Base-by-base conservation (phyloP, 2,113 vertebrate genomes). In the Ctenodactylus gundi region DNA sequence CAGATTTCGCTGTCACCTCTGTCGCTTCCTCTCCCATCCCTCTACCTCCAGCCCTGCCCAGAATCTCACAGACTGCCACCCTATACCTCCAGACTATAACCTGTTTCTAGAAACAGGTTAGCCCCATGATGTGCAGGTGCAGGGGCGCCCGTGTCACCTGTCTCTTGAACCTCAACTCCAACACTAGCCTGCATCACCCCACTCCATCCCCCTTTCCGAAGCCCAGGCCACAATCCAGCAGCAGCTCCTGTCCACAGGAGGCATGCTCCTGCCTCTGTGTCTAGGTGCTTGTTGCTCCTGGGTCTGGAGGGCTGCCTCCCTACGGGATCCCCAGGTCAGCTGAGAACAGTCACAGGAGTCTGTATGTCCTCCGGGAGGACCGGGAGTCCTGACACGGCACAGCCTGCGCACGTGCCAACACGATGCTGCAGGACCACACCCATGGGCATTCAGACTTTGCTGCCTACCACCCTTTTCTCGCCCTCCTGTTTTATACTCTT, bases 11-110 rank as follows among this genome's bases (percentile, higher is more conserved):
- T 77, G 25, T 44, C 7, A 2, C 10, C 46, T 67, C 27, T 7
- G 17, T 3, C 0, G 0, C 81, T 91, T 65, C 36, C 41, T 57
- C 60, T 72, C 46, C 10, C 0, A 7, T 44, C 36, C 31, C 29
- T 6, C 60, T 9, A 3, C 12, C 49, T 44, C 67, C 44, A 34
- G 15, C 23, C 34, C n/a, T 51, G 29, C 84, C 76, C 25, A 14
- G 60, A 23, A 29, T 27, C 27, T 18, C 5, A 0, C 0, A 25
- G 65, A 7, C 0, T 0, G 44, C 27, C 31, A 57, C 39, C 23
- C 21, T 4, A 6, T 11, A 78, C 46, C 76, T 60, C 80, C 14
- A 18, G 29, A 49, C 55, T 2, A 5, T 1, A 23, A 39, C 62
- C 73, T 57, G 72, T 17, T 64, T 72, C 55, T 4, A 6, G 49